A percentile compares a stretch with the other conserved stretches of the same genome.
Conservation (phyloP, 2,113 vertebrate genomes). For the Crotalus helleri region DNA sequence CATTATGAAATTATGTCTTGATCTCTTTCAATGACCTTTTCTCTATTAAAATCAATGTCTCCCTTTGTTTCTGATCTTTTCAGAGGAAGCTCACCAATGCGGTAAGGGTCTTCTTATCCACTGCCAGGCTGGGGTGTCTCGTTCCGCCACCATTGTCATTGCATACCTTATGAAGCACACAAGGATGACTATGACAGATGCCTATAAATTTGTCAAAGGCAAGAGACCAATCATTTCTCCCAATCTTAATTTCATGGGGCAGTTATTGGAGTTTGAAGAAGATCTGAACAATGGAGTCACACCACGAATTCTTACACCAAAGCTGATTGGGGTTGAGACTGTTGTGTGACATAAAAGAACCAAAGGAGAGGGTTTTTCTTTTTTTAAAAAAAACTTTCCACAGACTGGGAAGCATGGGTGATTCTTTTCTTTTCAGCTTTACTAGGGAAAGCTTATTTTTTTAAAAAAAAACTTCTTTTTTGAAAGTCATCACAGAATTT, state of each 20-base stretch:
- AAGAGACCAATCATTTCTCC: constrained; percentile 97
- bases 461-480: constrained; percentile 53
- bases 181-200: constrained; percentile 98
- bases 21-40: neutral
- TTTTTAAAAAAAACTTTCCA: constrained; percentile 27
- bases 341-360: constrained; percentile 71
- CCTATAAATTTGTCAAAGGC: constrained; percentile 98
- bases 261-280: constrained; percentile 97
- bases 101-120: constrained; percentile 94
- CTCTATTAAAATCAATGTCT: neutral
- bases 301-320: constrained; percentile 93
- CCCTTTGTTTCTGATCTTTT: constrained; percentile 21
- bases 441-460: constrained; percentile 32
- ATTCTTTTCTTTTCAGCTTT: constrained; percentile 50
- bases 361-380: neutral
- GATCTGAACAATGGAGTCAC: constrained; percentile 97
- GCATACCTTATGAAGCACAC: constrained; percentile 99
- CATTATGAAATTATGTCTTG: neutral
- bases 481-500: constrained; percentile 46
- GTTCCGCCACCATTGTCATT: constrained; percentile 97
- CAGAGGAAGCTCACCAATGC: constrained; percentile 97
- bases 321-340: constrained; percentile 91
- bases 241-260: constrained; percentile 99
- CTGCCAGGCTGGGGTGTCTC: constrained; percentile 96
- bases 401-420: constrained; percentile 19